A percentile compares a stretch with the other conserved stretches of the same genome.
phyloP scores from a whole-genome alignment of 2,797 vertebrate species.

The Eulemur mongoz region DNA sequence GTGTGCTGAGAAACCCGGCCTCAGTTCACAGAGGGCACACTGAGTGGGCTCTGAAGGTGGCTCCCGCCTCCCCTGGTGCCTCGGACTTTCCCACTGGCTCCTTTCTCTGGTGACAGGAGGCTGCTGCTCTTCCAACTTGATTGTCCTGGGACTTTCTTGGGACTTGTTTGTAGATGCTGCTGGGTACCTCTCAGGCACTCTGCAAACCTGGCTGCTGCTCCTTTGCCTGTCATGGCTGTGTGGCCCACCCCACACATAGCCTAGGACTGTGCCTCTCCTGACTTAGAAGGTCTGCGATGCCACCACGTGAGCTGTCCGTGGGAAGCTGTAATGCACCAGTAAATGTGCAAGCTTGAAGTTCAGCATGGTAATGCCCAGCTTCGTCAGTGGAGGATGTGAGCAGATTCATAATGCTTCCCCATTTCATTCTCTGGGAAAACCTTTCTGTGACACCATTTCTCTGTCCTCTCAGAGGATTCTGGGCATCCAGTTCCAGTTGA shows the following conservation, averaged over 20 bases:
- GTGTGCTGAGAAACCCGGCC: not conserved
- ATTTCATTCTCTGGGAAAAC: not conserved
- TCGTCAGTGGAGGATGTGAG: not conserved
- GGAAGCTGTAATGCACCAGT: too few species aligned
- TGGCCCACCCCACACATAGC: not conserved
- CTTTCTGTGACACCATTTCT: not conserved
- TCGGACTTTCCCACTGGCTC: not conserved
- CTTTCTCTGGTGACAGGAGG: not conserved
- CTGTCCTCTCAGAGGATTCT: not conserved
- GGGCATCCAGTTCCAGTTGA: not conserved
- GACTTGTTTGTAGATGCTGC: not conserved
- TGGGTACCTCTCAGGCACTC: not conserved
- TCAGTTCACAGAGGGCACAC: not conserved
- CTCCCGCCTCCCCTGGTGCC: not conserved
- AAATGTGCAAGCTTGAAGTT: not conserved
- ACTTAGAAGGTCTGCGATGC: not conserved
- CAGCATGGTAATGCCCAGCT: too few species aligned
- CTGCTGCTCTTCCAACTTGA: not conserved
- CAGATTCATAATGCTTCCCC: not conserved
- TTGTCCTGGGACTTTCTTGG: not conserved
- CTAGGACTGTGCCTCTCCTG: not conserved
- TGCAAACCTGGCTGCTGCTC: not conserved
- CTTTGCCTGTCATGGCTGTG: not conserved
- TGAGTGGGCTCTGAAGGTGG: not conserved
- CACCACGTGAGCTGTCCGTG: not conserved